Evolutionary conservation across 2,888 invertebrate species (phyloP).

Genomic region (Lasioglossum oenotherae): DNA sequence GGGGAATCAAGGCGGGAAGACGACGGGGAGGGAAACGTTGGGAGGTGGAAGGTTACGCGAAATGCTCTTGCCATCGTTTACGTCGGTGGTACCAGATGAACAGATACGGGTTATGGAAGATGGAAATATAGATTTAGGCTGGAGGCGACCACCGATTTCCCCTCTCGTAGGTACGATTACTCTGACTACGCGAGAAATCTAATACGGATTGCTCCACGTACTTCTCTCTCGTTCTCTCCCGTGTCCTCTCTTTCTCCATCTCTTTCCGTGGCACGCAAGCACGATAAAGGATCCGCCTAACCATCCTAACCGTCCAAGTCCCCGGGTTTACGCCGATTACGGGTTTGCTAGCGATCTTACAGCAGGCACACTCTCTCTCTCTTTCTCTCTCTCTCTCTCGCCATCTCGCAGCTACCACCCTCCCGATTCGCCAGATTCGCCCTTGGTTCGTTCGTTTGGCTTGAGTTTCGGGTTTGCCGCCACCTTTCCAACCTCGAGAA

Average conservation of each 20-base stretch:
- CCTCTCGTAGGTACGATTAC: constrained; percentile 40
- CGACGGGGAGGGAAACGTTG: constrained; percentile 22
- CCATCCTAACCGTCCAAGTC: constrained; percentile 78
- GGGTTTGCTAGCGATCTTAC: constrained; percentile 78
- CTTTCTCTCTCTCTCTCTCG: constrained; percentile 17
- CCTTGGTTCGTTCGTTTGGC: constrained; percentile 79
- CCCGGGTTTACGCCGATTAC: constrained; percentile 82
- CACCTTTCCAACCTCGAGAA: constrained; percentile 60
- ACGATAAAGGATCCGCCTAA: constrained; percentile 69
- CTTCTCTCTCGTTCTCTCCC: background rate
- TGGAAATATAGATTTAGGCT: constrained; percentile 83
- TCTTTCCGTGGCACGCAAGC: constrained; percentile 13
- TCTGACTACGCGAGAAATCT: constrained; percentile 47
- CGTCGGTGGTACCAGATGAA: constrained; percentile 79
- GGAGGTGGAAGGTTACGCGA: constrained; percentile 63
- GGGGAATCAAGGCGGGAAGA: background rate
- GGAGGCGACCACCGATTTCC: constrained; percentile 70
- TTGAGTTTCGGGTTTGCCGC: constrained; percentile 80
- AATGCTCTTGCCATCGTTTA: constrained; percentile 68
- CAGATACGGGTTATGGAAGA: constrained; percentile 80
- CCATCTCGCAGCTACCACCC: constrained; percentile 33
- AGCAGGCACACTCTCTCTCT: constrained; percentile 47
- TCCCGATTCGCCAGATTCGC: constrained; percentile 42
- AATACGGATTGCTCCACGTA: constrained; percentile 47
- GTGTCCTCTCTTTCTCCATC: background rate